Evolutionary conservation across 2,888 invertebrate genomes (phyloP), one percentile per base, ranked within the genome.

Genomic region (Thecocarcelia acutangulata): DNA sequence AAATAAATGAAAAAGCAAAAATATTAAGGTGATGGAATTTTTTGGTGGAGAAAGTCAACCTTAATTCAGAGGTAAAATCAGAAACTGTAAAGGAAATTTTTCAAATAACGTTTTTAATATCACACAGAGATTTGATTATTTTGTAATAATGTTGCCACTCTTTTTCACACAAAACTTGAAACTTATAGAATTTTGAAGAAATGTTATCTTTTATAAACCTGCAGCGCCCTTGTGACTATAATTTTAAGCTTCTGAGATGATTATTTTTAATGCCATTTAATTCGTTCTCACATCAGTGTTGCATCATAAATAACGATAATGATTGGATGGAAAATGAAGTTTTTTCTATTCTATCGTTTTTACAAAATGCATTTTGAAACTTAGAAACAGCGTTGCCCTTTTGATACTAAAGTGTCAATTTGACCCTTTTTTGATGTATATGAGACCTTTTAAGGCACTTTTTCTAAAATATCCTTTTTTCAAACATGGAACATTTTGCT

Each of bases 251-350:
- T 33, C 40, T 77, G 63, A 69, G 54, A 58, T 75, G 54, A 44
- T 58, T 50, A 21, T 44, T 21, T 61, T 17, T 9, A 21, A 54
- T n/a, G 11, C 61, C 46, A 66, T 76, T 72, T 68, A 80, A 68
- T 72, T 68, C 72, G 58, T 76, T 76, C 80, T 66, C 78, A 78
- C 78, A 68, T 72, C 59, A 76, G 59, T 59, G 77, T 72, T 78
- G 70, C 77, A 70, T 72, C 77, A 78, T 72, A 78, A 75, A 75
- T 66, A 66, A 76, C 54, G 70, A 72, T 80, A 68, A 76, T 76
- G 66, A 9, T 44, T 72, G 75, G 9, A 44, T 75, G 21, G 58
- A 70, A 61, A 73, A 59, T 75, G 15, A 13, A 46, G 11, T 6
- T 70, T 15, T 21, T 70, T 73, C 44, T 19, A 28, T 56, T 40